Evolutionary conservation across 2,888 invertebrate genomes (phyloP), one percentile per base, ranked within the genome.

Genomic region (Drosophila mayaguana): DNA sequence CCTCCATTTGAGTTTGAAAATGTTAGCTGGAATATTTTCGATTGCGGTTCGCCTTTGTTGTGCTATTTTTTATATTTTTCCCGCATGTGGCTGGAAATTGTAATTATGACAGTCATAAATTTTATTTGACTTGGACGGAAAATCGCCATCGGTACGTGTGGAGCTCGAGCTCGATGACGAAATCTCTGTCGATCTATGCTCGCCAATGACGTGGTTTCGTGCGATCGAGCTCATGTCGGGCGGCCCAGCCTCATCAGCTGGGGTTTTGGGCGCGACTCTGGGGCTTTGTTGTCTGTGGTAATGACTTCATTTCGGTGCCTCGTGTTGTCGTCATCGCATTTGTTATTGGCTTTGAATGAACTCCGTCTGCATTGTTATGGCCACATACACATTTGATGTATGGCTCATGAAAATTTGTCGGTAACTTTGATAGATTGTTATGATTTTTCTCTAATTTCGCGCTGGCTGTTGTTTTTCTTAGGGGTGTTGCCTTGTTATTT

Each of bases 251-350:
- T 48, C 48, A 48, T 50, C 48, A 32, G 11, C 32, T 32, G 56
- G 54, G 56, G 22, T 53, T 36, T 53, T 34, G 53, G 36, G 36
- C 34, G 53, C 36, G 53, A 42, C 40, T 36, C 46, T 34, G 57
- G 57, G 48, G 34, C 42, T 57, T 72, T 75, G 70, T 80, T 82
- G 80, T 72, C 80, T 70, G 83, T 81, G 83, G 83, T 83, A 83
- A 83, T 83, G 83, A 83, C 83, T 86, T 83, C 66, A 83, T 82
- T 81, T 78, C 32, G 57, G 50, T 25, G 66, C 54, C 50, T 60
- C 40, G 59, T 16, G 38, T 51, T 63, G 61, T 60, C 54, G 57
- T 53, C 70, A 70, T 69, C 53, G 55, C 69, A 69, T 69, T 69
- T 57, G 64, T 62, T 53, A 36, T 50, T 70, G 43, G 56, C 54